Evolutionary conservation across 2,888 invertebrate genomes (phyloP), one percentile per base, ranked within the genome.

Genomic region (Lysandra bellargus): DNA sequence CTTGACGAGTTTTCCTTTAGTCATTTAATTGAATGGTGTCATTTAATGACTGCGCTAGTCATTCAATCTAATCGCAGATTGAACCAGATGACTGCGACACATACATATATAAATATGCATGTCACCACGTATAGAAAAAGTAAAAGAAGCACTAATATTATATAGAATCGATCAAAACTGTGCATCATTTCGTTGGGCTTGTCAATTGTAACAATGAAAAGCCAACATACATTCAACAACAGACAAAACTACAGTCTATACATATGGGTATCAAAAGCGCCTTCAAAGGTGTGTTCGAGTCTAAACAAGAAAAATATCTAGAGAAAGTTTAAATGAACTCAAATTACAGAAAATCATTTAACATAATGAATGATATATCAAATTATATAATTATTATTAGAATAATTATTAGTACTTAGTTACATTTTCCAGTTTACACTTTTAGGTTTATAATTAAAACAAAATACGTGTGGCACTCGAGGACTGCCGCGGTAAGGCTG

Each of bases 181-280:
- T 57, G 76, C 57, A 75, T 30, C 4, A 30, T 69, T 33, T 69
- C 69, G 69, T 69, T 4, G 75, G 44, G 44, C 69, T 69, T 17
- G 33, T 33, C 5, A 23, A 12, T 69, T 14, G 4, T 57, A 33
- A 17, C 57, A 33, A 57, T 53, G 17, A 33, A 76, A 75, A 76
- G 76, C 76, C 76, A 57, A 76, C 76, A 33, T 57, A 33, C 57
- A 33, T 57, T 57, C 76, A 76, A 76, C 76, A 76, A 76, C 57
- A 30, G 76, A 76, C 33, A 6, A 14, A 30, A 76, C 76, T 76
- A 57, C 49, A 57, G 44, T 76, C 14, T 53, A 53, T 57, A 23
- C 23, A 23, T 23, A 17, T 33, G 33, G 49, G 49, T 53, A 75
- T 64, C 64, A 33, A 37, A 4, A 64, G 4, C 30, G 30, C 30